Evolutionary conservation across 2,797 vertebrate genomes (phyloP).

Genomic region (Halcyon smyrnensis): DNA sequence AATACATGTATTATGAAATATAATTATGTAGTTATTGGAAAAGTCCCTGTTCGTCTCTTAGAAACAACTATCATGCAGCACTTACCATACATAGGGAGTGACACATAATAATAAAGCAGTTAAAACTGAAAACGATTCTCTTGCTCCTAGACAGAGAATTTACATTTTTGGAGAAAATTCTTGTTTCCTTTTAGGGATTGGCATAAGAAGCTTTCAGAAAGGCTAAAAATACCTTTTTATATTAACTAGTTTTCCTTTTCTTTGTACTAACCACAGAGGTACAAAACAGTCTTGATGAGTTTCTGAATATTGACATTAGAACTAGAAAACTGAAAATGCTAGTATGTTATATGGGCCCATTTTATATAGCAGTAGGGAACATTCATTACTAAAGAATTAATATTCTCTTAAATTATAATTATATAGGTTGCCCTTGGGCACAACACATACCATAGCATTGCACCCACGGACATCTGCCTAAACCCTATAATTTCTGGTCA

Average conservation of each 20-base stretch:
- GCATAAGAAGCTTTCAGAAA: constrained; percentile 72
- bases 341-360: neutral
- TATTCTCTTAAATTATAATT: neutral
- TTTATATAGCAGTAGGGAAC: neutral
- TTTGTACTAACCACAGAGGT: neutral
- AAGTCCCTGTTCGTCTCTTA: neutral
- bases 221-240: constrained; percentile 72
- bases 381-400: neutral
- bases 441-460: neutral
- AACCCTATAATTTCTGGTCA: neutral
- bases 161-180: constrained; percentile 73
- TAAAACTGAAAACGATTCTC: constrained; percentile 61
- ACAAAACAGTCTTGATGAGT: neutral
- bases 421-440: neutral
- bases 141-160: constrained; percentile 64
- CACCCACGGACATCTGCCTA: neutral
- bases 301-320: neutral
- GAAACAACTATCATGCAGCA: neutral
- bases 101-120: constrained; percentile 41
- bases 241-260: constrained; percentile 34
- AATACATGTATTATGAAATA: neutral
- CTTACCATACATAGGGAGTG: neutral
- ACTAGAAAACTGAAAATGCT: neutral
- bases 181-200: constrained; percentile 71
- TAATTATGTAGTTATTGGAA: constrained; percentile 23